These are phyloP conservation scores for Channa maculata DNA, from an alignment of 2,113 vertebrate genomes.

Conservation along the genomic window DNA sequence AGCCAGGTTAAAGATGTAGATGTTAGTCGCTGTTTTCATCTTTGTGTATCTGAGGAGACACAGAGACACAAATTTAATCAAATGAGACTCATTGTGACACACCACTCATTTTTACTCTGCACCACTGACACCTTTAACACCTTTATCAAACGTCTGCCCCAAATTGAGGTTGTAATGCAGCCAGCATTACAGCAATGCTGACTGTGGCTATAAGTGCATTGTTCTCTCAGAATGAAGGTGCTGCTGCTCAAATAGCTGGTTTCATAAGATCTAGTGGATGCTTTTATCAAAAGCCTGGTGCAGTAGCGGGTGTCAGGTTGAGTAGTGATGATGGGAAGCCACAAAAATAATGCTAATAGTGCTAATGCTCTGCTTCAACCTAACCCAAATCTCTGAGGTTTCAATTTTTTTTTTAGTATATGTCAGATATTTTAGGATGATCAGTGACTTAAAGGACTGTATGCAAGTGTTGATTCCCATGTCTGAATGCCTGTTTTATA, in stretches of 20 bases:
- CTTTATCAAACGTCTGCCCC: background rate
- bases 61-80: background rate
- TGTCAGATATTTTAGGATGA: no score
- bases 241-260: slow-evolving; percentile 1
- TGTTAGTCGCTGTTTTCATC: slow-evolving; percentile 99
- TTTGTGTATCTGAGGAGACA: slow-evolving; percentile 90
- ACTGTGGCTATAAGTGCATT: background rate
- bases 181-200: background rate
- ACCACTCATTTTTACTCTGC: no score
- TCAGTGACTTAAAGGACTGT: no score
- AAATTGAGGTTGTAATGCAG: background rate
- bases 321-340: no score
- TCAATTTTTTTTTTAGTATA: no score
- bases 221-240: background rate
- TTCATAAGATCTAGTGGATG: background rate
- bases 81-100: background rate
- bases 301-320: background rate
- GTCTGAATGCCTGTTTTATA: background rate
- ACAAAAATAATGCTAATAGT: no score
- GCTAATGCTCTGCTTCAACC: background rate
- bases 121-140: background rate
- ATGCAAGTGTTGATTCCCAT: no score
- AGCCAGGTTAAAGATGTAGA: slow-evolving; percentile 98
- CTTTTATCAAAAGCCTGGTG: background rate
- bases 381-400: no score